Evolutionary conservation across 2,888 invertebrate species (phyloP), one percentile per base, ranked within the genome.

Genomic region (Amblyteles armatorius): DNA sequence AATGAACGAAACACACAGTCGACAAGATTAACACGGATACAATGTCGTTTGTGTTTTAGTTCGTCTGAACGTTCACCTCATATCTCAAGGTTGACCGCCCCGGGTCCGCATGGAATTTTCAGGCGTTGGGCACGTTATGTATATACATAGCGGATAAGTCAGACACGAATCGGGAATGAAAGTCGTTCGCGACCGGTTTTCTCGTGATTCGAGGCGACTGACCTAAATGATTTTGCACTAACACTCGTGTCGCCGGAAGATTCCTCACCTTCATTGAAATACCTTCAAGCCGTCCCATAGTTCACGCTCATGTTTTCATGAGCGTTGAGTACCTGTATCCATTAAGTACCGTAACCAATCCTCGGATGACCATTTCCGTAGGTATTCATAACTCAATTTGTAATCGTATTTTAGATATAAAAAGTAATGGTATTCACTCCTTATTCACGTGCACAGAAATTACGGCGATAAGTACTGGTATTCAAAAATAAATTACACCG

Each of bases 141-240:
- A 13, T 44, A 63, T 63, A 29, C 52, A 29, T 57, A 60, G 65
- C 52, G 29, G 52, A 60, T 57, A 33, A 19, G 26, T 19, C 13
- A 55, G 67, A 76, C 55, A 65, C 82, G 65, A 77, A 73, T 78
- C 73, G 63, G 88, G 87, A 90, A 87, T 87, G 89, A 90, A 90
- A 90, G 89, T 86, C 84, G 82, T 69, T 78, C 84, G 86, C 85
- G 78, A 84, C 88, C 87, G 86, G 87, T 88, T 88, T 87, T 77
- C 81, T 76, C 72, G 83, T 68, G 81, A 83, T 81, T 85, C 81
- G 82, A 73, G 68, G 76, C 80, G 52, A 63, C 65, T 78, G 79
- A 90, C 89, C 90, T 85, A 84, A 80, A 84, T 84, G 77, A 78
- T 77, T 77, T 55, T 69, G 77, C 72, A 48, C 76, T 74, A 44